phyloP scores from a whole-genome alignment of 1,140 invertebrate genomes.

The Theocolax elegans region DNA sequence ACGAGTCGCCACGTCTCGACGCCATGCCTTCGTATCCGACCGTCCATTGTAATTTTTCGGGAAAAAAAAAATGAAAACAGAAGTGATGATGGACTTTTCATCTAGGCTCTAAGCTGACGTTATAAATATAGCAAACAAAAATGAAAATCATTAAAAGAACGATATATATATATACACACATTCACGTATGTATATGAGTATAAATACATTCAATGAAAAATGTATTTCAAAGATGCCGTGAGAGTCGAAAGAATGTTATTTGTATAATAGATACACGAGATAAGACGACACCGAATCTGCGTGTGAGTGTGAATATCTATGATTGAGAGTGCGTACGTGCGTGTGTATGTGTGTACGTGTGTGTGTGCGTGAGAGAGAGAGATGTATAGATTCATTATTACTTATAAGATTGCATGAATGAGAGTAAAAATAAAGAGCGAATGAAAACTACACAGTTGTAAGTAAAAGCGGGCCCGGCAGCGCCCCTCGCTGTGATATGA shows the following conservation, averaged over 20 bases:
- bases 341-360: too few relatives aligned
- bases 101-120: slow-evolving; percentile 48
- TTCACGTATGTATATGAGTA: slow-evolving; percentile 43
- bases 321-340: background rate
- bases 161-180: slow-evolving; percentile 48
- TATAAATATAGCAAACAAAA: slow-evolving; percentile 36
- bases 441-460: slow-evolving; percentile 46
- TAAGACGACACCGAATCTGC: too few relatives aligned
- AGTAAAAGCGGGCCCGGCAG: slow-evolving; percentile 65
- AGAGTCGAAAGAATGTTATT: slow-evolving; percentile 41
- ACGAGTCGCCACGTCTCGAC: slow-evolving; percentile 53
- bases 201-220: slow-evolving; percentile 42
- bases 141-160: slow-evolving; percentile 1
- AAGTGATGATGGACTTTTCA: slow-evolving; percentile 56
- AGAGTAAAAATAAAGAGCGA: background rate
- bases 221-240: slow-evolving; percentile 44
- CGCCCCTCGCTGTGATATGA: slow-evolving; percentile 69
- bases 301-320: background rate
- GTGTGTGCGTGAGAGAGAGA: too few relatives aligned
- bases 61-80: background rate
- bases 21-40: slow-evolving; percentile 55
- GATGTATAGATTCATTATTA: slow-evolving; percentile 6
- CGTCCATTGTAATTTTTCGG: slow-evolving; percentile 52
- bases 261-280: too few relatives aligned
- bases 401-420: background rate